Base-by-base conservation (phyloP, 2,888 invertebrate species). In the Melikaiella ostensackeni region DNA sequence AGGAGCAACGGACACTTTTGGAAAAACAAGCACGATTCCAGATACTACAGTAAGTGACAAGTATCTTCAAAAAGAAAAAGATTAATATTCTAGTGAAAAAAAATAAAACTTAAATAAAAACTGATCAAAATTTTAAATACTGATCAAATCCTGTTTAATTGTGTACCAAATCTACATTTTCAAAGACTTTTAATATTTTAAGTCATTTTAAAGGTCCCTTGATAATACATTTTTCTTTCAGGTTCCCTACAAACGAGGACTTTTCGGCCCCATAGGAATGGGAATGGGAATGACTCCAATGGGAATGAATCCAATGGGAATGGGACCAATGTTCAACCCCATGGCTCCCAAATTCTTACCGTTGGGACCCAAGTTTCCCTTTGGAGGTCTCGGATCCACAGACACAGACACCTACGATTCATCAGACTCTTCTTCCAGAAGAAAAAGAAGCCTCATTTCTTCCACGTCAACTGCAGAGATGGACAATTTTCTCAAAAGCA, bases 181-280 rank as follows among this genome's bases (percentile, higher is more conserved):
- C 13, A 38, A 38, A 38, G 13, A 38, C 2, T 13, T 13, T 1
- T 16, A 16, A 42, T 42, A 16, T 16, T 42, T 42, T 16, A 16
- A 16, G 16, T 42, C 0, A 42, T 16, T 42, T 42, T 3, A 33
- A 33, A 0, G 33, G 0, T 33, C 7, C 33, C 7, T 33, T 33
- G 33, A 42, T 42, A 16, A 42, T 5, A 42, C 5, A 42, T 42
- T 42, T 16, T 42, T 16, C 42, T 11, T 63, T 2, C 30, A 74
- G 59, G 27, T 19, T 21, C 24, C 66, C 1, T 79, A 81, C 13
- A 86, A 85, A 74, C 82, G 87, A 74, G 86, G 87, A 77, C 78
- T 86, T 30, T 84, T 86, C 7, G 84, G 46, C n/a, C 75, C 75
- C 4, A 46, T 75, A n/a, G n/a, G n/a, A n/a, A n/a, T n/a, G n/a